Percentiles rank a stretch among this genome's conserved stretches.
Conservation (phyloP, 1,140 invertebrate species). For the Amyelois transitella region DNA sequence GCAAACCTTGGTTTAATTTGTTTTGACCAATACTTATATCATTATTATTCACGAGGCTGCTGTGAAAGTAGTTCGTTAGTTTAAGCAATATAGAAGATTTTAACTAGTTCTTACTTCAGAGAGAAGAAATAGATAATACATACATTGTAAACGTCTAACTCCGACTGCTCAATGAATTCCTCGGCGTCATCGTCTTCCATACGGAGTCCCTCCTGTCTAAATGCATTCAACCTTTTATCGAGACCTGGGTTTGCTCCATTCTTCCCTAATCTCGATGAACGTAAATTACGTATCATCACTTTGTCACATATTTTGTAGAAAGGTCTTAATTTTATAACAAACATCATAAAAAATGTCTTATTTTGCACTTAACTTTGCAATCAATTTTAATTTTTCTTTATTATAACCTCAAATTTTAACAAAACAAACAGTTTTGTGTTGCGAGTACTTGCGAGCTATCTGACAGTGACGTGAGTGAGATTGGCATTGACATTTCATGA, state of each 20-base stretch:
- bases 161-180: slow-evolving; percentile 52
- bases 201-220: slow-evolving; percentile 37
- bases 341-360: slow-evolving; percentile 30
- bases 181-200: slow-evolving; percentile 47
- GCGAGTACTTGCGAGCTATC: no score
- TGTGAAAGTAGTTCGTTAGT: no score
- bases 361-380: neutral
- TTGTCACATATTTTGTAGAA: slow-evolving; percentile 40
- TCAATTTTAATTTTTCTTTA: no score
- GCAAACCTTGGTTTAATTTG: no score
- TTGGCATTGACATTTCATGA: no score
- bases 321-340: slow-evolving; percentile 30
- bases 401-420: no score
- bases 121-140: slow-evolving; percentile 16
- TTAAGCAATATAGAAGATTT: neutral
- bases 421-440: no score
- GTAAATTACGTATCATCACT: slow-evolving; percentile 39
- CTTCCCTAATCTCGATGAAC: slow-evolving; percentile 25
- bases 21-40: no score
- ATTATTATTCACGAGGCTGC: no score
- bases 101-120: no score
- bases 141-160: slow-evolving; percentile 54
- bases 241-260: slow-evolving; percentile 45
- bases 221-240: slow-evolving; percentile 43
- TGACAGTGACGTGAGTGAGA: no score